Base-by-base conservation (phyloP, 2,113 vertebrate species). In the Capra hircus region DNA sequence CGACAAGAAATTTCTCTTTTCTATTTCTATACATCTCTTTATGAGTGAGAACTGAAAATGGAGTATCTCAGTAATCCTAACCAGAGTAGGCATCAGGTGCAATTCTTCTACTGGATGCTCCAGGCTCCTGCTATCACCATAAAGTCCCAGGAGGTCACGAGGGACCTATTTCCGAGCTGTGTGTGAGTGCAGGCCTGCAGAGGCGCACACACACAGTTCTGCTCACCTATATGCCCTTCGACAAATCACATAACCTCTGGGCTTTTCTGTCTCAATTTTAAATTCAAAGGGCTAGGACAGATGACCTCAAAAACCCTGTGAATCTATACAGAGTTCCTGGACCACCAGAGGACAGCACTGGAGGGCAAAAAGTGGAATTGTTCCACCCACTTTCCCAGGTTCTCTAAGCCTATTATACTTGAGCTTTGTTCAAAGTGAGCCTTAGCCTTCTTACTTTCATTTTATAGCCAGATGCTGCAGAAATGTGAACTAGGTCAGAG, bases 401-500 rank as follows among this genome's bases (percentile, higher is more conserved):
- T 81, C 45, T 91, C 57, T 33, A 71, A 36, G 81, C 60, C 23
- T 36, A 21, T 28, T 81, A 45, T 80, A 43, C 36, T 17, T 62
- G 78, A 94, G 64, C n/a, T 84, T 83, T 67, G 85, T 86, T 97
- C 62, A 81, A 90, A 97, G 90, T 62, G 30, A 95, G 74, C 40
- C 87, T 84, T 74, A 95, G 91, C 95, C 95, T 95, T 94, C 28
- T 97, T 97, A 78, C 36, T 78, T 94, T 88, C 80, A 85, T 60
- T 84, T 78, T 81, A 45, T 50, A 77, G 36, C 25, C 28, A 93
- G 93, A 90, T 57, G 71, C 17, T 93, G 52, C 53, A 74, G 62
- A 97, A 71, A 86, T 84, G 43, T 45, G 86, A 97, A 95, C 88
- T 90, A 98, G 96, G 97, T 94, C 91, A 96, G 87, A 85, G 64